phyloP scores from a whole-genome alignment of 2,113 vertebrate genomes.

The Xenus cinereus region DNA sequence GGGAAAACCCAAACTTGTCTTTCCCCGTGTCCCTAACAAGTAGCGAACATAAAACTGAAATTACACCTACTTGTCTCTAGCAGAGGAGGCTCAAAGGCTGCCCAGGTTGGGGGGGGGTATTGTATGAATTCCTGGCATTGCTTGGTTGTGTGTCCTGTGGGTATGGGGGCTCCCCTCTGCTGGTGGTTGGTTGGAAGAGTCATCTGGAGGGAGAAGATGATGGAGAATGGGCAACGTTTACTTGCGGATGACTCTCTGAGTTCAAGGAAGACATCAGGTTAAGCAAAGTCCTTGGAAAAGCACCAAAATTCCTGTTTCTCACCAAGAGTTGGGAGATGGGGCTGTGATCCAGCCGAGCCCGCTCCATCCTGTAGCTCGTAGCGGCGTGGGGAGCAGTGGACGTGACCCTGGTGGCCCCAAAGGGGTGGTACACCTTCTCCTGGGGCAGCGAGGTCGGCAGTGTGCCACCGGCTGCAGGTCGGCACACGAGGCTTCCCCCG shows the following conservation, averaged over 20 bases:
- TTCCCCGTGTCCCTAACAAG: not conserved
- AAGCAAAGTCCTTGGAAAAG: not conserved
- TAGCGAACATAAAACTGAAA: not conserved
- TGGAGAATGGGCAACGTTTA: not conserved
- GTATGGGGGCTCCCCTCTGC: not conserved
- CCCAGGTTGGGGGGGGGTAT: not conserved
- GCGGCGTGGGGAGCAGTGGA: fast-evolving
- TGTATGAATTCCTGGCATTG: not conserved
- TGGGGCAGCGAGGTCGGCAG: not conserved
- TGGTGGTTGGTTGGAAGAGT: not conserved
- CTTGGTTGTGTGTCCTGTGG: not conserved
- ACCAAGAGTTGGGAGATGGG: not conserved
- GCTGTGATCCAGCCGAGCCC: not conserved
- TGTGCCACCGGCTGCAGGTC: fast-evolving
- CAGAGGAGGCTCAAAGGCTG: not conserved
- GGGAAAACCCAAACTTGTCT: not conserved
- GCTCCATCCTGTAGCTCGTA: fast-evolving
- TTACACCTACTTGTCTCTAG: not conserved
- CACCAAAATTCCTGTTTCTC: not conserved
- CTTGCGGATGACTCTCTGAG: not conserved
- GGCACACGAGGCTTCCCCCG: not conserved
- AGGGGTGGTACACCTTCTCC: not conserved
- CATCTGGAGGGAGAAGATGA: not conserved
- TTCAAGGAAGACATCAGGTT: not conserved
- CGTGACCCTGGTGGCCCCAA: fast-evolving